Base-by-base conservation (phyloP, 1,140 invertebrate species). In the Cherax destructor region DNA sequence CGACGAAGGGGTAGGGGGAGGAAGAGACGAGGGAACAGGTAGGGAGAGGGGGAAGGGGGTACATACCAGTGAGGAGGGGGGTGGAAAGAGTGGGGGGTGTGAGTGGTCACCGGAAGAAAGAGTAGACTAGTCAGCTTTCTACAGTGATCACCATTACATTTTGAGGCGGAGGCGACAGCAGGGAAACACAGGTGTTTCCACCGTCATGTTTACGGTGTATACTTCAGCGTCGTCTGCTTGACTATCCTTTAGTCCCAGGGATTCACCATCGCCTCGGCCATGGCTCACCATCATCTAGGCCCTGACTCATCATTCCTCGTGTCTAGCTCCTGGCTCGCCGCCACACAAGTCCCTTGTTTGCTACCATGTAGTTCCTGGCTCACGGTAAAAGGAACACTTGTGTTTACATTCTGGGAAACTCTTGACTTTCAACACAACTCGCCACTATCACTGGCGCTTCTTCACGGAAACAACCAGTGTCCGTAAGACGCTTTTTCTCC, bases 51-150 rank as follows among this genome's bases (percentile, higher is more conserved):
- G 24, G 47, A n/a, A 30, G 24, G n/a, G 41, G 83, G 16, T 2
- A 41, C 30, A 41, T 41, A 41, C 30, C 9, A 69, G 61, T 11
- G 56, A 65, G 83, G 16, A 30, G 41, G n/a, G 47, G 59, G 47
- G 18, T 13, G 41, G 61, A 21, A 11, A 56, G n/a, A 49, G 65
- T 24, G 49, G 69, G 69, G 83, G 24, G 69, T 16, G 69, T 76
- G 69, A 86, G 69, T 76, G 72, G 50, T 49, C 81, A 83, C 81
- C 81, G 81, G 81, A 83, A 83, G 81, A 65, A 83, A 69, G 59
- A 83, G 81, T 83, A 65, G 81, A 83, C 61, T 47, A n/a, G 52
- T 3, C 61, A 3, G 47, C 81, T 83, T 83, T 83, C 81, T 83
- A 61, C 30, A 10, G 59, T 69, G 81, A 72, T 83, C 59, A 61